These are phyloP conservation scores for Leptinotarsa tumamoca DNA, from an alignment of 2,888 invertebrate genomes.

Conservation along the genomic window DNA sequence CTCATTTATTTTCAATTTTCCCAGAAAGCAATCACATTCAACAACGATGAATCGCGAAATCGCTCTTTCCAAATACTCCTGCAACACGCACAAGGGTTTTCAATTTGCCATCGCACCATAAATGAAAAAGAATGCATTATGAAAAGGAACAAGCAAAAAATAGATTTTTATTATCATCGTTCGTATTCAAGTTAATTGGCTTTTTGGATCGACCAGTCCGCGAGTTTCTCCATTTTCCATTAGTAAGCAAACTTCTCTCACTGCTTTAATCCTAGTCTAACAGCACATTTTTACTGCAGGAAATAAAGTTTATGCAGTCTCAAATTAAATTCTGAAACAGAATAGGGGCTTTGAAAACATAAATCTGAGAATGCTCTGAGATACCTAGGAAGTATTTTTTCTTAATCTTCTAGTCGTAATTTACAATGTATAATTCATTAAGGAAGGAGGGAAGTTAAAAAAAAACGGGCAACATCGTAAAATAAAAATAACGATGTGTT, in stretches of 20 bases:
- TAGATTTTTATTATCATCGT: constrained; percentile 13
- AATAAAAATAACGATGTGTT: too few species aligned
- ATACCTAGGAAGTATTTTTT: not conserved
- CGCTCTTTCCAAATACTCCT: not conserved
- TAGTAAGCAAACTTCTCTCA: not conserved
- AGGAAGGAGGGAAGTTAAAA: too few species aligned
- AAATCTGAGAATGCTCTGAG: not conserved
- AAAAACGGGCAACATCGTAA: too few species aligned
- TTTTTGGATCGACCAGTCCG: constrained; percentile 8
- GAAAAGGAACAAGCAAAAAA: not conserved
- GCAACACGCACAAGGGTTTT: constrained; percentile 10
- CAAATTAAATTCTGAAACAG: constrained; percentile 11
- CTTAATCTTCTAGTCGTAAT: not conserved
- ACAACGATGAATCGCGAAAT: not conserved
- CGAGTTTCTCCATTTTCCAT: constrained; percentile 8
- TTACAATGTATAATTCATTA: not conserved
- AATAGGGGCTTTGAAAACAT: not conserved
- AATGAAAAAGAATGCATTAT: constrained; percentile 1
- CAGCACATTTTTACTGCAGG: not conserved
- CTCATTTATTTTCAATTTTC: not conserved
- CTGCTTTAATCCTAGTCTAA: constrained; percentile 10
- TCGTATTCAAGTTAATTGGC: constrained; percentile 14
- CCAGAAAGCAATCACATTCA: constrained; percentile 7
- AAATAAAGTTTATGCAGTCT: constrained; percentile 4
- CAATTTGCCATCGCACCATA: constrained; percentile 16